Evolutionary conservation across 2,888 invertebrate genomes (phyloP), one percentile per base, ranked within the genome.

Genomic region (Anaspis maculata): DNA sequence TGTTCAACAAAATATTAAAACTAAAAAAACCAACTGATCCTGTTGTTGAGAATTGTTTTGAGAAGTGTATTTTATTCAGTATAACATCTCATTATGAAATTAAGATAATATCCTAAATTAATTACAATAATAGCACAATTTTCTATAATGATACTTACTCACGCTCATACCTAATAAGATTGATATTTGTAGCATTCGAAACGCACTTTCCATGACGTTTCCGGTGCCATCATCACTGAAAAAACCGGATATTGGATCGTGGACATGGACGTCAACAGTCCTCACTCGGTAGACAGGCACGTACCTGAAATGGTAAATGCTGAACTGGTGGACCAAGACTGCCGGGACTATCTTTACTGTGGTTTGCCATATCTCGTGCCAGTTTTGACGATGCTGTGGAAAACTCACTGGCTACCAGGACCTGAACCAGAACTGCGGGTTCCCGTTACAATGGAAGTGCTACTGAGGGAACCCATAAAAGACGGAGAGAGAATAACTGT

Each of bases 331-430:
- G 56, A 64, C 11, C 56, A 68, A 57, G 69, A 77, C 48, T 86
- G 86, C 62, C 62, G 67, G 29, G 64, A 68, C 34, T 71, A 76
- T 61, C 63, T 79, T 45, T 86, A 83, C 66, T 88, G 87, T 66
- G 87, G 86, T 35, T 68, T 81, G 64, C 86, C 88, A 9, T 87
- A 83, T 67, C 74, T 77, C 56, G 77, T 86, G 61, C 87, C 88
- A 21, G 80, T 82, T 46, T 69, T 75, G 38, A 69, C 73, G 30
- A 76, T 83, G 52, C 68, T 86, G 48, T 72, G 73, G 72, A 71
- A 67, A 61, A 78, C 78, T 13, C 73, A 73, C 61, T 76, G 74
- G 71, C 61, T 77, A 42, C 71, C 72, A 25, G 74, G 72, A 12
- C 68, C 72, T 7, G 62, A 68, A 28, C 74, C 76, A 16, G 56